These are phyloP conservation scores for Trachops cirrhosus DNA, from an alignment of 2,797 vertebrate genomes.

Conservation along the genomic window DNA sequence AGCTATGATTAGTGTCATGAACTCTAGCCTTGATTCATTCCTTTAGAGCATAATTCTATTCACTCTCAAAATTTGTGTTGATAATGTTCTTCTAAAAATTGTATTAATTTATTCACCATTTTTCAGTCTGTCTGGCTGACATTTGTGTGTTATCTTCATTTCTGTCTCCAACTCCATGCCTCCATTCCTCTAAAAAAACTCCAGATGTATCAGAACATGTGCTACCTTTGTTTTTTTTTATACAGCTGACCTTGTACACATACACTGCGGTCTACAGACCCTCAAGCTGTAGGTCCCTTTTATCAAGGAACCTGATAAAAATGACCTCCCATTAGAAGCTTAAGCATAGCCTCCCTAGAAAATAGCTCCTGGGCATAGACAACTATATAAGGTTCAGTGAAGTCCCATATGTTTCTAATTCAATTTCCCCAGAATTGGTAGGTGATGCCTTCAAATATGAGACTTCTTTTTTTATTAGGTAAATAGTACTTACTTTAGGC, in stretches of 20 bases:
- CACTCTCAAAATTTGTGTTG: background rate
- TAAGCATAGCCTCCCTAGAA: background rate
- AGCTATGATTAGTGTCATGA: background rate
- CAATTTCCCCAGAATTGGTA: background rate
- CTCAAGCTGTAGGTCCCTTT: too few relatives aligned
- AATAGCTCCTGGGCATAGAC: background rate
- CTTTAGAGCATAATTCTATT: background rate
- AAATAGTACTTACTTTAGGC: background rate
- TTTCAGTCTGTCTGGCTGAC: background rate
- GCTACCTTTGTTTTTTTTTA: background rate
- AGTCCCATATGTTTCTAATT: background rate
- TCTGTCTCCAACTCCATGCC: background rate
- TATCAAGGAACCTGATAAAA: constrained; percentile 1
- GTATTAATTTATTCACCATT: background rate
- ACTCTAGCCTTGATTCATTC: background rate
- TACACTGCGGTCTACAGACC: background rate
- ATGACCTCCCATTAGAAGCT: background rate
- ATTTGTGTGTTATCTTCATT: background rate
- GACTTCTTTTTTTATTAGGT: background rate
- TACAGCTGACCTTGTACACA: background rate
- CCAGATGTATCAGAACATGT: background rate
- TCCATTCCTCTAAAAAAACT: background rate
- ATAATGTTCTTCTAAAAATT: background rate
- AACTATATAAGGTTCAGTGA: background rate
- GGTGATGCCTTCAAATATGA: background rate